Conservation (phyloP, 2,888 invertebrate species). For the Venusia cambrica region DNA sequence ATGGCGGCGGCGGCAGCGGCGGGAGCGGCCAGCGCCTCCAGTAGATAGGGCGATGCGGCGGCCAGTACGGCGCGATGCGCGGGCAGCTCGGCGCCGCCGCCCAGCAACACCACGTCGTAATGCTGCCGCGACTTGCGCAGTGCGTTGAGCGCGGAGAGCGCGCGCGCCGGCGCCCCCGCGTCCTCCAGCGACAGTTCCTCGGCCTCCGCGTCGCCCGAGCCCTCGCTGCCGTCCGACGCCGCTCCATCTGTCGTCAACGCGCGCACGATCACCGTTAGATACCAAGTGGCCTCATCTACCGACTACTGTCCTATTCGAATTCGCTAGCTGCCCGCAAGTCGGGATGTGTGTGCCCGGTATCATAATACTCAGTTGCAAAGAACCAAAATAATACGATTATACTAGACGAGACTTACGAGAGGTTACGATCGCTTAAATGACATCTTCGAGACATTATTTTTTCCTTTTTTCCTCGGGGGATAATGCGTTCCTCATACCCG, state of each 20-base stretch:
- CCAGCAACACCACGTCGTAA: constrained; percentile 92
- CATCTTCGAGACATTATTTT: too few relatives aligned
- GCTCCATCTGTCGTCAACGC: constrained; percentile 12
- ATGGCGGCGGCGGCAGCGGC: constrained; percentile 8
- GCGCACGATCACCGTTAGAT: too few relatives aligned
- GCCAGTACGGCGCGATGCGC: constrained; percentile 92
- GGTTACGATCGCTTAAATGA: too few relatives aligned
- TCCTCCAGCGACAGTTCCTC: constrained; percentile 78
- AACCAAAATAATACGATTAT: too few relatives aligned
- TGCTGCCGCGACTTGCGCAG: constrained; percentile 92
- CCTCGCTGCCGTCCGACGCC: constrained; percentile 42
- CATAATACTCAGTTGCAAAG: too few relatives aligned
- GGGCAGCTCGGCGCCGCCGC: constrained; percentile 76
- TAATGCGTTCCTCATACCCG: too few relatives aligned
- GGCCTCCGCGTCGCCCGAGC: constrained; percentile 43
- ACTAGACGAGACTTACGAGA: too few relatives aligned
- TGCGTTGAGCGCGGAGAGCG: constrained; percentile 86
- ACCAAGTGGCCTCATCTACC: too few relatives aligned
- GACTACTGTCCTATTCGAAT: too few relatives aligned
- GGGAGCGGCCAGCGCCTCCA: constrained; percentile 77
- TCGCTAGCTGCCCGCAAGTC: too few relatives aligned
- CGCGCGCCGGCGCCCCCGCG: constrained; percentile 80
- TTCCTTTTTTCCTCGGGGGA: too few relatives aligned
- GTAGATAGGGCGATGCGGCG: constrained; percentile 88
- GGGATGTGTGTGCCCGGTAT: too few relatives aligned